Evolutionary conservation across 2,113 vertebrate genomes (phyloP).

Genomic region (Symphodus melops): DNA sequence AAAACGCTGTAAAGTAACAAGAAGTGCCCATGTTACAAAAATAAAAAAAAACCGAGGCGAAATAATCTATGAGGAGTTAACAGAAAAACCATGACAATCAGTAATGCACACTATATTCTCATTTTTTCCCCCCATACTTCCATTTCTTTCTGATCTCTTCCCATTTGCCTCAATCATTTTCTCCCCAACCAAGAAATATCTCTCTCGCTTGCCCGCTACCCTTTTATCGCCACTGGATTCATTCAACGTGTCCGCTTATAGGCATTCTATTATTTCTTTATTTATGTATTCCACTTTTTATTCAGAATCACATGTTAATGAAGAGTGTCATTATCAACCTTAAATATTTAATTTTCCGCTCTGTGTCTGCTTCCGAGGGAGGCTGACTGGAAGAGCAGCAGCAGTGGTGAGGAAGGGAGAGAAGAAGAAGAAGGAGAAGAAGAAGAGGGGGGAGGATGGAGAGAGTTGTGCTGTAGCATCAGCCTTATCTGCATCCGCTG

Average conservation of each 20-base stretch:
- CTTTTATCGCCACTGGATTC: constrained; percentile 68
- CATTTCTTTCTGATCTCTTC: constrained; percentile 71
- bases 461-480: constrained; percentile 52
- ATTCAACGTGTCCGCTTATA: constrained; percentile 75
- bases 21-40: constrained; percentile 2
- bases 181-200: constrained; percentile 57
- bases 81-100: constrained; percentile 54
- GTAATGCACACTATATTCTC: constrained; percentile 55
- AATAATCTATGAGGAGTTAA: constrained; percentile 47
- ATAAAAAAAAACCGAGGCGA: constrained; percentile 29
- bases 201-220: constrained; percentile 37
- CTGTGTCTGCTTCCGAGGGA: constrained; percentile 79
- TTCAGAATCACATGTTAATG: constrained; percentile 84
- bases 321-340: constrained; percentile 83
- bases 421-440: too few relatives aligned
- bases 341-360: constrained; percentile 85
- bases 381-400: constrained; percentile 68
- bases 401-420: background rate
- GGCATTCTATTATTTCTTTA: constrained; percentile 81
- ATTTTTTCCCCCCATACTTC: constrained; percentile 33
- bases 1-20: constrained; percentile 10
- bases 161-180: constrained; percentile 72
- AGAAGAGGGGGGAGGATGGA: constrained; percentile 14
- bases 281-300: constrained; percentile 85
- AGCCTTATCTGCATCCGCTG: constrained; percentile 74